Conservation (phyloP, 64 coral and sea anemone genomes). For the Montipora efflorescens region DNA sequence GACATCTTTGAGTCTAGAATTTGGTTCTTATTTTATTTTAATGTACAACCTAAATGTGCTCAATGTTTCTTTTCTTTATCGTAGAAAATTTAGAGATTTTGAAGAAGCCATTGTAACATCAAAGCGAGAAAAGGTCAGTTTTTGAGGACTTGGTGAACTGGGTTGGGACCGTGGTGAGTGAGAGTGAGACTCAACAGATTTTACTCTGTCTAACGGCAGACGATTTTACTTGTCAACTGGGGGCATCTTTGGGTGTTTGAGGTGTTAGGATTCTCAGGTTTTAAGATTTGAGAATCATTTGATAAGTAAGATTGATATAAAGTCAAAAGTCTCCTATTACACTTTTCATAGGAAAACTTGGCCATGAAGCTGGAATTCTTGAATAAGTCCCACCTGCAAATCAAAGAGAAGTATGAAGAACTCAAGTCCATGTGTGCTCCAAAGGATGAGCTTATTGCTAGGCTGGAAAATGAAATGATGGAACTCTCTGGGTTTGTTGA, state of each 20-base stretch:
- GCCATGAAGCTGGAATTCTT: conserved; percentile 1
- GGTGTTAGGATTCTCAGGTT: too few relatives aligned
- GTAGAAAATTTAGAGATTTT: conserved; percentile 42
- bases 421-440: conserved; percentile 3
- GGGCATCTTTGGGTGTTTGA: too few relatives aligned
- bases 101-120: conserved; percentile 44
- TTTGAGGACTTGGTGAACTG: not conserved
- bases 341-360: conserved; percentile 2
- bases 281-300: too few relatives aligned
- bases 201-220: too few relatives aligned
- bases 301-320: too few relatives aligned
- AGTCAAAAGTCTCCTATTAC: too few relatives aligned
- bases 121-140: conserved; percentile 79
- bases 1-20: too few relatives aligned
- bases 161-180: too few relatives aligned
- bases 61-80: not conserved
- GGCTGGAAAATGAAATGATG: conserved; percentile 38
- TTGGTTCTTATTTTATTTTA: too few relatives aligned
- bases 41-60: too few relatives aligned
- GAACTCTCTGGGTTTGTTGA: conserved; percentile 32
- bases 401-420: conserved; percentile 44
- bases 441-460: conserved; percentile 27
- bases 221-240: too few relatives aligned
- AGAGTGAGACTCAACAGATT: too few relatives aligned
- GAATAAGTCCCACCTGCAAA: not conserved